phyloP scores from a whole-genome alignment of 2,113 vertebrate genomes.

The Vimba vimba region DNA sequence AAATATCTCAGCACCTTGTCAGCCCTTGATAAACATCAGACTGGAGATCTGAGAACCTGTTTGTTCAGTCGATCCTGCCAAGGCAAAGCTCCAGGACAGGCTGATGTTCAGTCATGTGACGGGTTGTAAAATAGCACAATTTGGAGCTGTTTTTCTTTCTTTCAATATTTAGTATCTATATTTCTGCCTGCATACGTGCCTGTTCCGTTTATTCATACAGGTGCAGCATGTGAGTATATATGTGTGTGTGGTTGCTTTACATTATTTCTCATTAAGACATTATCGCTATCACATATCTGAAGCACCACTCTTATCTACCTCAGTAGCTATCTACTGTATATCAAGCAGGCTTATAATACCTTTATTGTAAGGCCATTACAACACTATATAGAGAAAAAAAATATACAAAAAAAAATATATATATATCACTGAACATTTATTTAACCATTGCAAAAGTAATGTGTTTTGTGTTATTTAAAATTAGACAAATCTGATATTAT shows the following conservation, averaged over 20 bases:
- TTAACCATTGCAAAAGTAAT: too few species aligned
- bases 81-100: neutral
- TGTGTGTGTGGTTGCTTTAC: neutral
- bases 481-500: too few species aligned
- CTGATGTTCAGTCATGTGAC: neutral
- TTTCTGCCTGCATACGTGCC: neutral
- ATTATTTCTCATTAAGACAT: neutral
- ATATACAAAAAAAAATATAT: too few species aligned
- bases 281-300: neutral
- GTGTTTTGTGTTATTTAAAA: too few species aligned
- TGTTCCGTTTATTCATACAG: neutral
- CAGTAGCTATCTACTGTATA: neutral
- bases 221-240: neutral
- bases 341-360: neutral
- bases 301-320: conserved; percentile 8
- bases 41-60: conserved; percentile 19
- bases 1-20: conserved; percentile 37
- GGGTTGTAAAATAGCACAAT: neutral
- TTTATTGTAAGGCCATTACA: too few species aligned
- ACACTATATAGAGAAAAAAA: too few species aligned
- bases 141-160: neutral
- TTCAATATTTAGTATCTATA: neutral
- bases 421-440: too few species aligned
- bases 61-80: conserved; percentile 31
- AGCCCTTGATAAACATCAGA: conserved; percentile 42